phyloP scores from a whole-genome alignment of 2,113 vertebrate species.

The Bos indicus region DNA sequence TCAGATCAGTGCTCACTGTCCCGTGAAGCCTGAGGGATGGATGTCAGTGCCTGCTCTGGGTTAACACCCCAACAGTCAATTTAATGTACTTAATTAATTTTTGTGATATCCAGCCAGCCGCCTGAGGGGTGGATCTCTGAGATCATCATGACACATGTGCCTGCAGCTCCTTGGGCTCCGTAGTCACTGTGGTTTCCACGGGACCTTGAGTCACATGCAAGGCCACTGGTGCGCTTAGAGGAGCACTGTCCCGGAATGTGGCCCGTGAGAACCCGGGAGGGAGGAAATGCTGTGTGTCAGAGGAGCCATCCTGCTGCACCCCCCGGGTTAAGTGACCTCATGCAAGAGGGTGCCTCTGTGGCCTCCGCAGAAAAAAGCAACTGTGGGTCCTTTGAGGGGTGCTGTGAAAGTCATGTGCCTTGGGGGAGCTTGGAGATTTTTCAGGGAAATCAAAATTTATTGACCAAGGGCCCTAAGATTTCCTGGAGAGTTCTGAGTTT shows the following conservation, averaged over 20 bases:
- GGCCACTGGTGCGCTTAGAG: neutral
- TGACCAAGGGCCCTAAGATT: neutral
- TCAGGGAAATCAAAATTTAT: neutral
- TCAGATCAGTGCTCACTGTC: neutral
- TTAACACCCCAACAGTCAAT: slow-evolving; percentile 31
- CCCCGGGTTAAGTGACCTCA: neutral
- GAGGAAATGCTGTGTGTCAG: neutral
- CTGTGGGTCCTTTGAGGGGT: neutral
- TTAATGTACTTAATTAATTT: slow-evolving; percentile 21
- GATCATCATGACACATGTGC: slow-evolving; percentile 17
- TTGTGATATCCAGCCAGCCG: neutral
- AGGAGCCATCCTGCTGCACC: neutral
- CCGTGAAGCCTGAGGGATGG: neutral
- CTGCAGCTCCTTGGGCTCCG: neutral
- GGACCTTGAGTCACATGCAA: neutral
- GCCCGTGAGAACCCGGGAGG: neutral
- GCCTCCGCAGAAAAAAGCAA: neutral
- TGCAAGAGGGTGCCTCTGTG: neutral
- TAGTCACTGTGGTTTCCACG: neutral
- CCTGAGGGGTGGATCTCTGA: neutral
- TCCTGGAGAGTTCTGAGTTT: neutral
- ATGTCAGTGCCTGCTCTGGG: neutral
- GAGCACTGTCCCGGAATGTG: accelerated
- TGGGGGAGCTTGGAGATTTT: neutral
- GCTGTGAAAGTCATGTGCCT: neutral